Conservation (phyloP, 2,888 invertebrate species). For the Idaea dimidiata region DNA sequence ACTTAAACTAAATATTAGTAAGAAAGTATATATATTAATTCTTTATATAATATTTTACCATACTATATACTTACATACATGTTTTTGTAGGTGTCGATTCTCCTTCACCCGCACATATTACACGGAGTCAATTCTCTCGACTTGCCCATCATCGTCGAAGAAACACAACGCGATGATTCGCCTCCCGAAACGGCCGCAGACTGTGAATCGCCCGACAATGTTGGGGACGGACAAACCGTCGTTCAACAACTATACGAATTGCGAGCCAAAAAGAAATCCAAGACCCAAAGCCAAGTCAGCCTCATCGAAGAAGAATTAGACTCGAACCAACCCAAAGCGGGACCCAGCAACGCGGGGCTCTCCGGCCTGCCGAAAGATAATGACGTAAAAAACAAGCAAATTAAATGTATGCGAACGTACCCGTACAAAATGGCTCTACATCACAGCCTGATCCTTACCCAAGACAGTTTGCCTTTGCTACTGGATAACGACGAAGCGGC, state of each 20-base stretch:
- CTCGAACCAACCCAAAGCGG: constrained; percentile 39
- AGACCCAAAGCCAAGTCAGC: background rate
- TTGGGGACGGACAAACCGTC: background rate
- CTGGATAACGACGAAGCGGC: constrained; percentile 45
- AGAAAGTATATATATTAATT: background rate
- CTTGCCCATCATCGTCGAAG: constrained; percentile 54
- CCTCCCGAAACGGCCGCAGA: constrained; percentile 30
- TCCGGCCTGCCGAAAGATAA: constrained; percentile 34
- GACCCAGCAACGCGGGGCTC: constrained; percentile 39
- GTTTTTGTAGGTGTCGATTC: constrained; percentile 58
- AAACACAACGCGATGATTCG: constrained; percentile 51
- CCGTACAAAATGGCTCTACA: constrained; percentile 42
- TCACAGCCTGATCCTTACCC: constrained; percentile 51
- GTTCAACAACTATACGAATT: background rate
- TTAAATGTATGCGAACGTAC: constrained; percentile 27
- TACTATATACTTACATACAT: no score
- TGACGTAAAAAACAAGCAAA: constrained; percentile 32
- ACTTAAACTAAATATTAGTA: no score
- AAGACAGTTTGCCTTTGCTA: constrained; percentile 20
- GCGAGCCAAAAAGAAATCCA: background rate
- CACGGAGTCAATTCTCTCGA: constrained; percentile 60
- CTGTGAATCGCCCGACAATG: constrained; percentile 13
- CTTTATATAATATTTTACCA: background rate
- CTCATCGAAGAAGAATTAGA: constrained; percentile 14
- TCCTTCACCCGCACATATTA: constrained; percentile 60